Percentiles rank a stretch among this genome's conserved stretches.
Conservation (phyloP, 2,797 vertebrate genomes). For the Linurgus olivaceus region DNA sequence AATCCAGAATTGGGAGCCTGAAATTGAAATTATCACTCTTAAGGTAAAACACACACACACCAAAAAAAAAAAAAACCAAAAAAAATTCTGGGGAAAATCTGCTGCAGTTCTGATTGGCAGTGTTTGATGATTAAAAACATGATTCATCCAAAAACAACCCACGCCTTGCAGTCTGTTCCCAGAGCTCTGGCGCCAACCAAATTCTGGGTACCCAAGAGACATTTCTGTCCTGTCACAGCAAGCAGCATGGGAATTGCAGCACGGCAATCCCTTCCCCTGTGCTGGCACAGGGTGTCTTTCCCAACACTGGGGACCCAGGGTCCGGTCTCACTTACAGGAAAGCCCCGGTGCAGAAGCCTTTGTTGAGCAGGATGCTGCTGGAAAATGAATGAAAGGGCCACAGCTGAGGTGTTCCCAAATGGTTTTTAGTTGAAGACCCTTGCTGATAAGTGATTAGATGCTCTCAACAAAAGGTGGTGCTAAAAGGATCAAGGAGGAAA, state of each 20-base stretch:
- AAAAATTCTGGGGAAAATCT: neutral
- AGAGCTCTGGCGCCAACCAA: slow-evolving; percentile 64
- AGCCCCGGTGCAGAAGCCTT: neutral
- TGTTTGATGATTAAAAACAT: slow-evolving; percentile 68
- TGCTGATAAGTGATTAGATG: slow-evolving; percentile 51
- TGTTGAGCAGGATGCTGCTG: neutral
- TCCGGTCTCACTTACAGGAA: neutral
- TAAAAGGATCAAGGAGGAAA: slow-evolving; percentile 50
- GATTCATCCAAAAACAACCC: slow-evolving; percentile 64
- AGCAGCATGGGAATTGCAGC: slow-evolving; percentile 28
- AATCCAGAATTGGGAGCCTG: neutral
- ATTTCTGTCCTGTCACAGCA: slow-evolving; percentile 67
- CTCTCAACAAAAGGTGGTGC: slow-evolving; percentile 5
- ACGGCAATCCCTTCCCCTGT: neutral
- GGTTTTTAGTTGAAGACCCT: slow-evolving; percentile 27
- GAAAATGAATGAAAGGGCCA: neutral
- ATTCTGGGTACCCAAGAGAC: slow-evolving; percentile 67
- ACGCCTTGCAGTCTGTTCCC: slow-evolving; percentile 69
- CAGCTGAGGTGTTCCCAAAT: neutral
- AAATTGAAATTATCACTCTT: neutral
- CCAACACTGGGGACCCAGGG: neutral
- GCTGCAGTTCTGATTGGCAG: slow-evolving; percentile 49
- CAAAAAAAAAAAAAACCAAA: too few species aligned
- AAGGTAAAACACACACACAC: neutral
- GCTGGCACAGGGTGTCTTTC: neutral